Base-by-base conservation (phyloP, 2,888 invertebrate species). In the Keiferia lycopersicella region DNA sequence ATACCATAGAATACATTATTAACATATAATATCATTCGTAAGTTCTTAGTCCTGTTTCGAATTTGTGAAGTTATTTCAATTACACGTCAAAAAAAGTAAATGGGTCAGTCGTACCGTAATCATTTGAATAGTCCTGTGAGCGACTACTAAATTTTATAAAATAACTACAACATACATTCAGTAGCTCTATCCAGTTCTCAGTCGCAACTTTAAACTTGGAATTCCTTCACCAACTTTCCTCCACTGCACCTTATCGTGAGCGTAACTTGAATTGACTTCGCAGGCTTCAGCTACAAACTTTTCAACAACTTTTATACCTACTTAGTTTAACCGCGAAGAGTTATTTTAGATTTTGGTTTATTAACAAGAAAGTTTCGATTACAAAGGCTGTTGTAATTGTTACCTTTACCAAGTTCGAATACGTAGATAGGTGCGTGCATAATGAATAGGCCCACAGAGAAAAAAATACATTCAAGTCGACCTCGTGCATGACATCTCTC, bases 221-320 rank as follows among this genome's bases (percentile, higher is more conserved):
- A 45, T 45, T 45, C 16, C 45, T 45, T 45, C 45, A 45, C 45
- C 45, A 16, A 45, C 45, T 45, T n/a, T n/a, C n/a, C n/a, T n/a
- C 14, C 3, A 41, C 41, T 41, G 0, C 16, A 45, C 45, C 45
- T 45, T 45, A 45, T 45, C 45, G 45, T 16, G n/a, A 45, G 45
- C 45, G 16, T 45, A 45, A 45, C 45, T 45, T 45, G n/a, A 16
- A 45, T 45, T 16, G 45, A 45, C 45, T 45, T 4, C 4, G 4
- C 45, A 7, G 6, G 16, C 45, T 45, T 45, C 45, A 11, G 16
- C 45, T 45, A 11, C n/a, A 16, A 45, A 45, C 45, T 45, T 45
- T 45, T 45, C 14, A 45, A n/a, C n/a, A n/a, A 45, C 45, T 45
- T 16, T n/a, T 45, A n/a, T n/a, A 16, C 45, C 16, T 16, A 45